Base-by-base conservation (phyloP, 2,113 vertebrate species). In the Festucalex cinctus region DNA sequence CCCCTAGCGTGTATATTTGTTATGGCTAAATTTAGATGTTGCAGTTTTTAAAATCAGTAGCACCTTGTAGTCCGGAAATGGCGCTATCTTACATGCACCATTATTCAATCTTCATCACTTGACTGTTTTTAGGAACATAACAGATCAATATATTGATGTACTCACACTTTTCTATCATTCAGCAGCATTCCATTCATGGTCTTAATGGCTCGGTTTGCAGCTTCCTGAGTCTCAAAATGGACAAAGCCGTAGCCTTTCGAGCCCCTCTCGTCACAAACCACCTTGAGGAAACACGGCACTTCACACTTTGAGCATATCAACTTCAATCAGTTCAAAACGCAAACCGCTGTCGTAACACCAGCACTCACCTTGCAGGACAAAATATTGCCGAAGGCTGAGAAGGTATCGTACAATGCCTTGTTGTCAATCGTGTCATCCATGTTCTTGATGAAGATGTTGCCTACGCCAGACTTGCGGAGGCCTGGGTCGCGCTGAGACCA, bases 111-210 rank as follows among this genome's bases (percentile, higher is more conserved):
- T 75, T 32, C 32, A 19, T 44, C 20, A 22, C 54, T 35, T 43
- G 26, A 16, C 16, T n/a, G 62, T n/a, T 53, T 43, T 9, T 59
- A 36, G 57, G 16, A 46, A 53, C 1, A n/a, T 7, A 32, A 65
- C 1, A 3, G 6, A n/a, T 67, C 8, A 37, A 49, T 32, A 54
- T 22, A 56, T 56, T 68, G 41, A 19, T 66, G 37, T 19, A 90
- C 91, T 83, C 90, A 99, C 97, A 99, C 96, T 93, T 99, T 98
- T 36, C 94, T 91, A 69, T 99, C 96, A 2, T 99, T 99, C 57
- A 99, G 92, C 68, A 99, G 82, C 97, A 99, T 99, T 71, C 97
- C 97, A 1, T 99, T 98, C 95, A 99, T 99, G 51, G 94, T 98
- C 6, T 91, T 86, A 14, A 99, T 98, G 69, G 97, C 96, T 22